phyloP scores from a whole-genome alignment of 2,888 invertebrate species.

The Mythimna impura region DNA sequence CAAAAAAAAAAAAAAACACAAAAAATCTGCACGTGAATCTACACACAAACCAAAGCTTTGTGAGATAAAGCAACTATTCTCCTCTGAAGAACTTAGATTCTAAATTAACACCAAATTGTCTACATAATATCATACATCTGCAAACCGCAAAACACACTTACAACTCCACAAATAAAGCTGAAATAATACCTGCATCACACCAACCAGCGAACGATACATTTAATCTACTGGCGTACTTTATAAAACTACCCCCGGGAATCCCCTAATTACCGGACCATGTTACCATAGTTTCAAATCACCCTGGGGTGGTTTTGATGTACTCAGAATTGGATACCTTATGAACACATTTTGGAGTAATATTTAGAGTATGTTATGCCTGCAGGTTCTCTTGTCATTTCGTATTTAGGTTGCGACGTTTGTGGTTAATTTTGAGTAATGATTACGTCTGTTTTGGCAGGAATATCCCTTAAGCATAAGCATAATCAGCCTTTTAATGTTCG shows the following conservation, averaged over 20 bases:
- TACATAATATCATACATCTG: not conserved
- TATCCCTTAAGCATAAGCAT: too few species aligned
- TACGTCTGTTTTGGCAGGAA: not conserved
- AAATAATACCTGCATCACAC: conserved; percentile 30
- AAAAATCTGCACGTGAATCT: too few species aligned
- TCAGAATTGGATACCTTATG: conserved; percentile 45
- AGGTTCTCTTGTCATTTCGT: conserved; percentile 1
- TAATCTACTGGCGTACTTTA: conserved; percentile 44
- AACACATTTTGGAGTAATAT: conserved; percentile 32
- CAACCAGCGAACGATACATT: conserved; percentile 36
- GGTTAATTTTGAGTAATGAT: not conserved
- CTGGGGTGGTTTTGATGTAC: conserved; percentile 50
- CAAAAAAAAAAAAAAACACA: too few species aligned
- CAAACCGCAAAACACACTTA: conserved; percentile 3
- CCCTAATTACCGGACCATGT: conserved; percentile 57
- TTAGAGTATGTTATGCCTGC: not conserved
- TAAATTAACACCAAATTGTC: not conserved
- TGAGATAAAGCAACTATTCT: not conserved
- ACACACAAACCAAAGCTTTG: not conserved
- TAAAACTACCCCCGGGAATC: conserved; percentile 52
- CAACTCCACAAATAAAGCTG: conserved; percentile 5
- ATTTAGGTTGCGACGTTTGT: not conserved
- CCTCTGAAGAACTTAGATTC: not conserved
- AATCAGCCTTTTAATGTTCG: too few species aligned
- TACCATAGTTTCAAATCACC: conserved; percentile 60